phyloP scores from a whole-genome alignment of 2,113 vertebrate genomes.

The Gambusia holbrooki region DNA sequence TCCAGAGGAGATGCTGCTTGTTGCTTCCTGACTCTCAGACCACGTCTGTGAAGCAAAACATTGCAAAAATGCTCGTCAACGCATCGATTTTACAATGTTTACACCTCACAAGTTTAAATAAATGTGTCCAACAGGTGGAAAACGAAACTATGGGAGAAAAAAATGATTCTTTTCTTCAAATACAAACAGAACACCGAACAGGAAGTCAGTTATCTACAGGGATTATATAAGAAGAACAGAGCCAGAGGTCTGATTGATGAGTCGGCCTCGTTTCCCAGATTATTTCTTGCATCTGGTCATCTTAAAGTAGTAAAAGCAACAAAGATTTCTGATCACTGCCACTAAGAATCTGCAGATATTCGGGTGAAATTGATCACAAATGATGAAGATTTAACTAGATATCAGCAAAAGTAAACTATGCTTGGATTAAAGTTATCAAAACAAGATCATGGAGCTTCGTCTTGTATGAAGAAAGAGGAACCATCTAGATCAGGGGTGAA shows the following conservation, averaged over 20 bases:
- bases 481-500: no score
- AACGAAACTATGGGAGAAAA: not conserved
- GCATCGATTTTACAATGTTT: not conserved
- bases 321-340: slow-evolving; percentile 33
- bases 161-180: not conserved
- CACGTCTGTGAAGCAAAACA: slow-evolving; percentile 50
- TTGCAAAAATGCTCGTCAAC: not conserved
- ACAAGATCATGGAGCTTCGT: not conserved
- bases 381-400: not conserved
- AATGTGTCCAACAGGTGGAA: not conserved
- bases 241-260: not conserved
- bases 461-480: not conserved
- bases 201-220: not conserved
- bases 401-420: not conserved
- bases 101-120: not conserved
- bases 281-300: slow-evolving; percentile 19
- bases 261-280: not conserved
- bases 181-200: not conserved
- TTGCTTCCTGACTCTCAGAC: slow-evolving; percentile 76
- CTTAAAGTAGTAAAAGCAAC: slow-evolving; percentile 46
- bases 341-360: not conserved
- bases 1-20: slow-evolving; percentile 66
- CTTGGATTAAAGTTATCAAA: not conserved
- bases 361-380: not conserved
- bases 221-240: not conserved